Evolutionary conservation across 2,888 invertebrate genomes (phyloP).

Genomic region (Suillia variegata): DNA sequence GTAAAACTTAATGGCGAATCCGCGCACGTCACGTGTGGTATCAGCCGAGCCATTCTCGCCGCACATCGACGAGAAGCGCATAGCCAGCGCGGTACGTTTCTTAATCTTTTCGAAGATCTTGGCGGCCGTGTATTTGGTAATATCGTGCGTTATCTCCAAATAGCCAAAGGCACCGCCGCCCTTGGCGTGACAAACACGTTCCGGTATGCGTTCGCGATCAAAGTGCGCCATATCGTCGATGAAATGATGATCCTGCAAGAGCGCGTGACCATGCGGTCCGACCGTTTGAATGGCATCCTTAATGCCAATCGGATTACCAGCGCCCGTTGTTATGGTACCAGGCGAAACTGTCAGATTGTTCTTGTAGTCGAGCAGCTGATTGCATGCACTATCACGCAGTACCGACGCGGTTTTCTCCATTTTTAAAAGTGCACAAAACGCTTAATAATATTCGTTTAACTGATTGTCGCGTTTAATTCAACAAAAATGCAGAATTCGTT

Average conservation of each 20-base stretch:
- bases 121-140: conserved; percentile 78
- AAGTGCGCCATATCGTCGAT: conserved; percentile 86
- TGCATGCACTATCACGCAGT: conserved; percentile 69
- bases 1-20: conserved; percentile 93
- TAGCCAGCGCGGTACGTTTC: conserved; percentile 78
- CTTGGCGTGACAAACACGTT: conserved; percentile 92
- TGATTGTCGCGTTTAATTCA: too few species aligned
- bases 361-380: conserved; percentile 70
- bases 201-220: conserved; percentile 91
- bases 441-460: too few species aligned
- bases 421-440: too few species aligned
- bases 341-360: conserved; percentile 66
- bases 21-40: conserved; percentile 88
- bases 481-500: too few species aligned
- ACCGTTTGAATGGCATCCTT: conserved; percentile 73
- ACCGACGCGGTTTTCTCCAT: too few species aligned
- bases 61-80: conserved; percentile 84
- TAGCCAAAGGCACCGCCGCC: conserved; percentile 89
- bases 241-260: conserved; percentile 83
- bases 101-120: conserved; percentile 78
- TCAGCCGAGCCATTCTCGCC: conserved; percentile 92
- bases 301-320: conserved; percentile 77
- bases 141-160: conserved; percentile 86
- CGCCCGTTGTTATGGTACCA: conserved; percentile 74
- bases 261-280: conserved; percentile 82